Evolutionary conservation across 2,888 invertebrate genomes (phyloP).

Genomic region (Tribolium freemani): DNA sequence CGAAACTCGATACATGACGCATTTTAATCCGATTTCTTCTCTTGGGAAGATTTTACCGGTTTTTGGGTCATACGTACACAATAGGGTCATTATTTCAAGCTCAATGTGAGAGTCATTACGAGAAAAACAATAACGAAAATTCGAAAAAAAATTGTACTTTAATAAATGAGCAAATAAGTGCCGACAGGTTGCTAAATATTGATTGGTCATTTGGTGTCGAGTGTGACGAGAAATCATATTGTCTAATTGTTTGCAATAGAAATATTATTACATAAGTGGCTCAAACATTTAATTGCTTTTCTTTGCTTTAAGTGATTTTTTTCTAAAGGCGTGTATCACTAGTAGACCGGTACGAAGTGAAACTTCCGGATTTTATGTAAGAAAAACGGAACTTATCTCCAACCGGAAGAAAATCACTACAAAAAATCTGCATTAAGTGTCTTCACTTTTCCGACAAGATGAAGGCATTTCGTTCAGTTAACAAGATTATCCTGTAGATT

Average conservation of each 20-base stretch:
- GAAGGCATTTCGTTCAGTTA: background rate
- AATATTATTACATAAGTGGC: slow-evolving; percentile 12
- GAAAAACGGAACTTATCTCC: slow-evolving; percentile 11
- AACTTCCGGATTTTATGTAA: slow-evolving; percentile 27
- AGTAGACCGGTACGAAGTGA: slow-evolving; percentile 1
- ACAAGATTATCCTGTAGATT: background rate
- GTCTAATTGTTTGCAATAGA: slow-evolving; percentile 8
- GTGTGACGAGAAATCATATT: slow-evolving; percentile 25
- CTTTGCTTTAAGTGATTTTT: background rate
- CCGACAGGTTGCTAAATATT: too few species aligned
- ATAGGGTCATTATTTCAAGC: background rate
- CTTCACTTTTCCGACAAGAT: background rate
- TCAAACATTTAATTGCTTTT: background rate
- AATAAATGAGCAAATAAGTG: background rate
- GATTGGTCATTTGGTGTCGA: background rate
- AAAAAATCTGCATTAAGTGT: background rate
- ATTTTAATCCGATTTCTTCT: background rate
- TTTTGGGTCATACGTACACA: background rate
- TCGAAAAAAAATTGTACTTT: background rate
- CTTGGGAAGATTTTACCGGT: slow-evolving; percentile 2
- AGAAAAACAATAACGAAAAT: background rate
- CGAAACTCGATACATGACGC: background rate
- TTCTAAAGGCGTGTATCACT: background rate
- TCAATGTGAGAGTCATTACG: background rate
- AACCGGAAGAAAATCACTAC: slow-evolving; percentile 6